Conservation (phyloP, 2,888 invertebrate genomes). For the Chloroclystis v-ata region DNA sequence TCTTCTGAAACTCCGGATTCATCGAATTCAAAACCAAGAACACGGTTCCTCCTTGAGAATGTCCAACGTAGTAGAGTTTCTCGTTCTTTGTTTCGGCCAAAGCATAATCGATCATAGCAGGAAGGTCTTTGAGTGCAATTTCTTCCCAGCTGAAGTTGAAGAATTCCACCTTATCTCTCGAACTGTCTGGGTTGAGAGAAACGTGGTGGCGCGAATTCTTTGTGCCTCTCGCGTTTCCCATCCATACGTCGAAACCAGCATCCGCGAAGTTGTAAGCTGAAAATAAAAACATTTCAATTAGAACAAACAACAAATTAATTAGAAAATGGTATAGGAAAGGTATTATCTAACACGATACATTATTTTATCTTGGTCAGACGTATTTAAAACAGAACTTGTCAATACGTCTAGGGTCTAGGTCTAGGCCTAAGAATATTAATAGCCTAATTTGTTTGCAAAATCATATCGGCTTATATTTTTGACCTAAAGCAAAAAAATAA, state of each 20-base stretch:
- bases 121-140: conserved; percentile 52
- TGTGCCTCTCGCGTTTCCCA: conserved; percentile 90
- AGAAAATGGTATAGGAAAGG: too few relatives aligned
- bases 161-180: conserved; percentile 39
- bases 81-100: conserved; percentile 41
- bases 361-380: too few relatives aligned
- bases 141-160: conserved; percentile 64
- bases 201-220: conserved; percentile 81
- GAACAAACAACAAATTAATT: too few relatives aligned
- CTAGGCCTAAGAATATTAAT: too few relatives aligned
- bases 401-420: too few relatives aligned
- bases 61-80: conserved; percentile 60
- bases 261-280: conserved; percentile 83
- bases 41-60: conserved; percentile 63
- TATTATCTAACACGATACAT: too few relatives aligned
- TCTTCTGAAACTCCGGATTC: conserved; percentile 51
- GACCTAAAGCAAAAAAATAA: too few relatives aligned
- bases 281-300: conserved; percentile 8
- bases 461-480: too few relatives aligned
- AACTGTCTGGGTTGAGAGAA: conserved; percentile 45
- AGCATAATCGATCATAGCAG: conserved; percentile 58
- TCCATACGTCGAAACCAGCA: conserved; percentile 86
- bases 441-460: too few relatives aligned
- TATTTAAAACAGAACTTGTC: too few relatives aligned
- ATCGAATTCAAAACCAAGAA: conserved; percentile 51